A percentile compares a stretch with the other conserved stretches of the same genome.
Evolutionary conservation across 1,140 invertebrate species (phyloP).

Genomic region (Lanistes nyassanus): DNA sequence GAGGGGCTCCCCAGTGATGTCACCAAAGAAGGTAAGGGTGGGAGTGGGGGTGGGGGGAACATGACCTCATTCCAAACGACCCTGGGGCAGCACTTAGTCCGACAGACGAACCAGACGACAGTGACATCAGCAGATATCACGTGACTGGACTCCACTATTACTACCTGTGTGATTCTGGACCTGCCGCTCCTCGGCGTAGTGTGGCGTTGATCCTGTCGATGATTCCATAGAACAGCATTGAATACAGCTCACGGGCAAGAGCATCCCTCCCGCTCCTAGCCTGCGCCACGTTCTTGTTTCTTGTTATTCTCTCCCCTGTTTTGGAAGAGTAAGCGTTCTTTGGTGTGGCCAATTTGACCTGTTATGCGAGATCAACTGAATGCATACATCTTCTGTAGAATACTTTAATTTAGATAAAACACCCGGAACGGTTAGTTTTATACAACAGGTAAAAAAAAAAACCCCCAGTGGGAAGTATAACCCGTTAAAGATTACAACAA

Average conservation of each 20-base stretch:
- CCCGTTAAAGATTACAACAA: too few species aligned
- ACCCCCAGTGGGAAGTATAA: neutral
- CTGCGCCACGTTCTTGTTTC: conserved; percentile 22
- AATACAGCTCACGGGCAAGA: conserved; percentile 53
- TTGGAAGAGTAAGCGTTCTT: neutral
- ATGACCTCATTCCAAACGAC: too few species aligned
- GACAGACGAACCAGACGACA: too few species aligned
- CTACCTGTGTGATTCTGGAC: neutral
- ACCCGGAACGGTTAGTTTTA: neutral
- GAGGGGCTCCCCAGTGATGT: too few species aligned
- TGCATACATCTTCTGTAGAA: neutral
- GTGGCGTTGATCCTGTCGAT: conserved; percentile 50
- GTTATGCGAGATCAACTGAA: too few species aligned
- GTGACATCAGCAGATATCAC: neutral
- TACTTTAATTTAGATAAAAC: neutral
- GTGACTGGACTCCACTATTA: neutral
- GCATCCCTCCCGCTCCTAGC: conserved; percentile 56
- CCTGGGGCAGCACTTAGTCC: too few species aligned
- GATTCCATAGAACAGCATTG: conserved; percentile 49
- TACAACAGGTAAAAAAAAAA: neutral
- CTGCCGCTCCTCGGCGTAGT: neutral
- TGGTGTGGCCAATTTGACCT: neutral
- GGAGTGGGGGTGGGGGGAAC: too few species aligned
- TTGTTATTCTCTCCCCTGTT: conserved; percentile 10
- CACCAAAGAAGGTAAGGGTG: too few species aligned